A percentile compares a stretch with the other conserved stretches of the same genome.
Evolutionary conservation across 2,113 vertebrate species (phyloP).

Genomic region (Antigone vipio): DNA sequence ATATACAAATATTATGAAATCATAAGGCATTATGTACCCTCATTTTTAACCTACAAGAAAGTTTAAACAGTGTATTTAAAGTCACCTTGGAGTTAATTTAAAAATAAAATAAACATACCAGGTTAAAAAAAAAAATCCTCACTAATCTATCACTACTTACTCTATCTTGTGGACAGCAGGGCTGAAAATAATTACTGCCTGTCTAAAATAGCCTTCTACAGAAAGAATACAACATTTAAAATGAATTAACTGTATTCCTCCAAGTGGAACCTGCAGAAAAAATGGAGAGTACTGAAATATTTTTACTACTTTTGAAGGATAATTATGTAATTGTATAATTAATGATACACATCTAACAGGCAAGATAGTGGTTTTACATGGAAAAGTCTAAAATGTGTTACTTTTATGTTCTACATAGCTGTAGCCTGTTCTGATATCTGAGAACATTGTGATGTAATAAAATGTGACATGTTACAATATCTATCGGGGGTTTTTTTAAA

Average conservation of each 20-base stretch:
- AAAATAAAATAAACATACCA: neutral
- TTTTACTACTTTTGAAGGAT: neutral
- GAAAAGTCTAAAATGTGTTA: neutral
- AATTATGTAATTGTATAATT: conserved; percentile 24
- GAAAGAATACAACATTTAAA: neutral
- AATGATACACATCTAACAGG: neutral
- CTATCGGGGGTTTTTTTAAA: neutral
- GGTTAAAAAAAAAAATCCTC: neutral
- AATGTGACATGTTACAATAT: neutral
- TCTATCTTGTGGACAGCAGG: neutral
- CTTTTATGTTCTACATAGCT: neutral
- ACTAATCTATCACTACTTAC: neutral
- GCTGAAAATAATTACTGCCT: neutral
- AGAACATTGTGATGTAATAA: neutral
- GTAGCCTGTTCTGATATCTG: neutral
- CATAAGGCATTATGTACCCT: neutral
- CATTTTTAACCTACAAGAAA: neutral
- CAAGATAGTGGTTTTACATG: neutral
- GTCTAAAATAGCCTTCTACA: conserved; percentile 16
- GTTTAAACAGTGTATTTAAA: neutral
- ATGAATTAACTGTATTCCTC: conserved; percentile 1
- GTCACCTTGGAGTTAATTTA: neutral
- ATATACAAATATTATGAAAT: neutral
- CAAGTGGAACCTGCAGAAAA: neutral
- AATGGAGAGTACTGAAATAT: neutral